Base-by-base conservation (phyloP, 2,888 invertebrate genomes). In the Malacosoma neustria region DNA sequence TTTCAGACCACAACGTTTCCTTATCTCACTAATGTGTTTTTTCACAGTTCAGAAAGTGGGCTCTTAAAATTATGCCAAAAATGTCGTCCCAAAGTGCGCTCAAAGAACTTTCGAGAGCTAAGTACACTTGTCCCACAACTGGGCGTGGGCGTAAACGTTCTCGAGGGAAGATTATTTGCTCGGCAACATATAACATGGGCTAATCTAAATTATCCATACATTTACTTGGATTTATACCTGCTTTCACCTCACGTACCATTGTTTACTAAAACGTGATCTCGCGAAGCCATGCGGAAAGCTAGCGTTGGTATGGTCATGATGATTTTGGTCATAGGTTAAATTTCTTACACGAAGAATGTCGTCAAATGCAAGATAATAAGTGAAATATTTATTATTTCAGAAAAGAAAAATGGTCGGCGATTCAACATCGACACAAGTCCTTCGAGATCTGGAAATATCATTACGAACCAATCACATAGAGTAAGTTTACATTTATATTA, bases 391-490 rank as follows among this genome's bases (percentile, higher is more conserved):
- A 47, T 41, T 38, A 40, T 91, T 91, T 43, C 91, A 98, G 97
- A 98, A 97, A 91, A 90, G 97, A 71, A 97, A 97, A 89, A 95
- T 97, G 91, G 94, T 98, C 45, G 96, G 96, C 42, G 97, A 98
- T 73, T 94, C 97, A 35, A 98, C 98, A 43, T 99, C 99, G 39
- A 99, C 99, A 33, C 98, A 98, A 89, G 97, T 99, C 56, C 89
- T 99, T 46, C 90, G 98, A 65, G 98, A 99, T 89, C 89, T 99
- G 75, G 99, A 99, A 89, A 99, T 99, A 72, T 99, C 98, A 33
- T 87, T 99, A 61, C 91, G 99, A 64, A 99, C 99, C 49, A 99
- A 99, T 88, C 97, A 97, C 84, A 99, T 99, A 72, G 99, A 99
- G 96, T 97, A 80, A 92, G 94, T 89, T 57, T 13, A n/a, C 13